Evolutionary conservation across 2,888 invertebrate species (phyloP), one percentile per base, ranked within the genome.

Genomic region (Pecten maximus): DNA sequence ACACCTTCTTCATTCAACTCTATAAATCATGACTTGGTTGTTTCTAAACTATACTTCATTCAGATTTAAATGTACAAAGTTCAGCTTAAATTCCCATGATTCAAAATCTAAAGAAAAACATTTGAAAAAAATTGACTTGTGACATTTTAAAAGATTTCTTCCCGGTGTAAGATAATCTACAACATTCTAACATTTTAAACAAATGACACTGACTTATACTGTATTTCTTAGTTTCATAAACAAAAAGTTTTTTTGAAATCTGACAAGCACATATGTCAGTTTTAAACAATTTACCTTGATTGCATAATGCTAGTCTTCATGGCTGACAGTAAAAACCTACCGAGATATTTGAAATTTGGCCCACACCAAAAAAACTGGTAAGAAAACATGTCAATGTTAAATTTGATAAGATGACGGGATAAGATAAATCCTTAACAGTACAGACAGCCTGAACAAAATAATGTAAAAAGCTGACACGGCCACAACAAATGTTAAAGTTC

Each of bases 221-320:
- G n/a, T 74, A 28, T 74, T 54, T 54, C 50, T 23, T 10, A 28
- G 35, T 28, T 74, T 28, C 35, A 74, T 35, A 74, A 74, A 74
- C 3, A 74, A 15, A 74, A 44, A 44, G 44, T 44, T 44, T 74
- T 35, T n/a, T 28, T 54, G n/a, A 60, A 60, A 60, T 60, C 60
- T n/a, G 28, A 60, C 60, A 60, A 60, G 15, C 60, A 28, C 28
- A 28, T 60, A 35, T 74, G 28, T 74, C 35, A 74, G 74, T 74
- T 74, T 74, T 35, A 15, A 74, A 74, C 74, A 74, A 35, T 74
- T 74, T 74, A 74, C 74, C 74, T 74, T 28, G 74, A 74, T 74
- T 74, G 74, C 74, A 28, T 74, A 74, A 6, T 35, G 35, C 28
- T 74, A 74, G 74, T 4, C 16, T 74, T 74, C 74, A 74, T 74